Conservation (phyloP, 2,888 invertebrate genomes). For the Torymus aiolomorphi region DNA sequence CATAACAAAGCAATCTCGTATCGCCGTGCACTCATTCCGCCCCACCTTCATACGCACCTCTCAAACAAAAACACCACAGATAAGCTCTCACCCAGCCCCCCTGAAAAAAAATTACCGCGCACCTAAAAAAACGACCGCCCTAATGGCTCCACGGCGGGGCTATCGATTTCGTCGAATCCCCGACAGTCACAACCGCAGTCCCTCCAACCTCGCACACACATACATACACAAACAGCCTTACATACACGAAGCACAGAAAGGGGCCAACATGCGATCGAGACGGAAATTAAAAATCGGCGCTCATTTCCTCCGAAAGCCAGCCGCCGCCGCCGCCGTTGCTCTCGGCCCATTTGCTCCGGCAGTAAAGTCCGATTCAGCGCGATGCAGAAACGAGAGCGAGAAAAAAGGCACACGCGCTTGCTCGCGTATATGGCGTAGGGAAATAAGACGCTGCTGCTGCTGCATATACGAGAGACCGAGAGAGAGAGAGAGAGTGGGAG, state of each 20-base stretch:
- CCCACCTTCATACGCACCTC: too few relatives aligned
- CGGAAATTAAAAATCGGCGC: conserved; percentile 33
- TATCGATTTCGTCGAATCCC: neutral
- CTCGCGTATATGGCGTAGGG: neutral
- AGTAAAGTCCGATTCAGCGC: conserved; percentile 47
- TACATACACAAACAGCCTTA: too few relatives aligned
- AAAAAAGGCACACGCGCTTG: neutral
- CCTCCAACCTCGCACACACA: too few relatives aligned
- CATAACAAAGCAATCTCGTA: too few relatives aligned
- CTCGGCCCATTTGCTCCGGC: conserved; percentile 46
- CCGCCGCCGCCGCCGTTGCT: neutral
- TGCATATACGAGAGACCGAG: neutral
- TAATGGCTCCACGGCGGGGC: too few relatives aligned
- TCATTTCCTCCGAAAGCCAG: conserved; percentile 19
- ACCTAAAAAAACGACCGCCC: too few relatives aligned
- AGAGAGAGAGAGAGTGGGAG: conserved; percentile 2
- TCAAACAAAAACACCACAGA: too few relatives aligned
- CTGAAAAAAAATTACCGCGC: too few relatives aligned
- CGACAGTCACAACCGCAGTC: neutral
- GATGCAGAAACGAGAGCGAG: neutral
- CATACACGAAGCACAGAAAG: too few relatives aligned
- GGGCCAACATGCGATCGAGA: neutral
- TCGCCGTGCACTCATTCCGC: too few relatives aligned
- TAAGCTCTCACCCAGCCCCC: too few relatives aligned
- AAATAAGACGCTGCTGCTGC: neutral